Base-by-base conservation (phyloP, 2,888 invertebrate genomes). In the Teinopalpus imperialis region DNA sequence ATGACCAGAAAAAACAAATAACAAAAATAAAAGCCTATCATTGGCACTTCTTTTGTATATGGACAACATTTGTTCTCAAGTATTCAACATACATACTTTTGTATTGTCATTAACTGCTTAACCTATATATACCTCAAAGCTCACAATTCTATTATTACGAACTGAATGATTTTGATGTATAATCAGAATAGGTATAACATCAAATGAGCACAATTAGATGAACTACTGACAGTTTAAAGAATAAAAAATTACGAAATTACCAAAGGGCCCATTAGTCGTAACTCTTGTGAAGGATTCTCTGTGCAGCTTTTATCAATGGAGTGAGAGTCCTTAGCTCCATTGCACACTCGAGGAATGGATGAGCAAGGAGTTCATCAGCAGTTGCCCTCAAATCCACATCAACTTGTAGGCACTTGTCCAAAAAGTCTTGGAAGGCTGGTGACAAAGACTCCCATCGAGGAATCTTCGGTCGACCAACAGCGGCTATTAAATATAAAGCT, bases 401-500 rank as follows among this genome's bases (percentile, higher is more conserved):
- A 0, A 96, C 94, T 78, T 95, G 94, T 27, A 98, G 91, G 69
- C 98, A 98, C 54, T 93, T 91, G 82, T 98, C 95, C 42, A 98
- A 89, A 66, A 97, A 96, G 72, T 94, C 92, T 74, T 94, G 94
- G 63, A 97, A 92, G 41, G 93, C 92, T 0, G 92, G 87, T 13
- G 96, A 95, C 9, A 98, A 81, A 39, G 92, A 93, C 24, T 94
- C 92, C 93, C 95, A 95, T 55, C 95, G 91, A 12, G 95, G 94
- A 53, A 99, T 94, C 60, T 94, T 93, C 0, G 99, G 99, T 63
- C 98, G 93, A 1, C 98, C 98, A 51, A 97, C 96, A 0, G 98
- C 96, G 0, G 98, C 98, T 51, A 99, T 99, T 58, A 98, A 89
- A 90, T 98, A 99, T 34, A 99, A 90, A 7, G 98, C 98, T 57